Evolutionary conservation across 2,888 invertebrate species (phyloP).

Genomic region (Ernsta delagoae): DNA sequence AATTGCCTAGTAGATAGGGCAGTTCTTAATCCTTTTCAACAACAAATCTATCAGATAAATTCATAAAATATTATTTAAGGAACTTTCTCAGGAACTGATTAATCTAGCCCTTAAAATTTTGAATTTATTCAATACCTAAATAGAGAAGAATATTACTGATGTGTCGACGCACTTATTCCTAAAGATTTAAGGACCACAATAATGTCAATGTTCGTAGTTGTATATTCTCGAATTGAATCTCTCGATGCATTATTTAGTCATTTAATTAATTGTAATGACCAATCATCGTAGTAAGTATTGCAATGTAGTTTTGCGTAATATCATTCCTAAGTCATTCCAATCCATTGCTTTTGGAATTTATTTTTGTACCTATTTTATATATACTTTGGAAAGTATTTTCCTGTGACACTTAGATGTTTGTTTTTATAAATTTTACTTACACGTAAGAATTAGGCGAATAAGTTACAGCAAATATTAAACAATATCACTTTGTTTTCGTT

Average conservation of each 20-base stretch:
- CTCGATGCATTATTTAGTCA: constrained; percentile 37
- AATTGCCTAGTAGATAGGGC: too few relatives aligned
- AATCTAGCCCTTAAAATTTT: not conserved
- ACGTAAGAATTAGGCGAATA: not conserved
- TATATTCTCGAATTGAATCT: constrained; percentile 45
- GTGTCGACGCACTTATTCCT: constrained; percentile 9
- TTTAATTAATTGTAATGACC: constrained; percentile 20
- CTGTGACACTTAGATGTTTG: constrained; percentile 6
- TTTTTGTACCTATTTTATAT: constrained; percentile 47
- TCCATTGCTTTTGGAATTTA: constrained; percentile 47
- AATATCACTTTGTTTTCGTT: not conserved
- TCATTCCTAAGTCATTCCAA: constrained; percentile 68
- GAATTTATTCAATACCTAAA: not conserved
- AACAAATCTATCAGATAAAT: too few relatives aligned
- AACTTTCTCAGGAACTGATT: too few relatives aligned
- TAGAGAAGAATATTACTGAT: too few relatives aligned
- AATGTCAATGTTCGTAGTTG: constrained; percentile 28
- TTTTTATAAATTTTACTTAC: constrained; percentile 42
- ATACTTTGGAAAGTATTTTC: constrained; percentile 20
- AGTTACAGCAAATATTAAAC: not conserved
- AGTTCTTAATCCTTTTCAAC: too few relatives aligned
- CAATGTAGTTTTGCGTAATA: not conserved
- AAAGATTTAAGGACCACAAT: constrained; percentile 35
- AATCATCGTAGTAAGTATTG: constrained; percentile 14
- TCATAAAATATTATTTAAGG: too few relatives aligned